Conservation (phyloP, 2,797 vertebrate species). For the Mormyrus hasselquistii region DNA sequence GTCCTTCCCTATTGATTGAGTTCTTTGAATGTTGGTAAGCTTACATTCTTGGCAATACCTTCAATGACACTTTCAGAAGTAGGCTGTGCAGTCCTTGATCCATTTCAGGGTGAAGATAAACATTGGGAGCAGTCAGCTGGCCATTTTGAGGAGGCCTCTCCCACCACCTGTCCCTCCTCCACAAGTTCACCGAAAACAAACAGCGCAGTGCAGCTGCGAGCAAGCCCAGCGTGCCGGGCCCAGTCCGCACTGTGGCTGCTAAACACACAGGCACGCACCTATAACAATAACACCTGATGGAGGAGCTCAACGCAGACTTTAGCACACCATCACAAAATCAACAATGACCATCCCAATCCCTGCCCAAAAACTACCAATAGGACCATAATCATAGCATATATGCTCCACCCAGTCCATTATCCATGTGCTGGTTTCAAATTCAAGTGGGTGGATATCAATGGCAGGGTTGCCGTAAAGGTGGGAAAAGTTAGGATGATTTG, state of each 20-base stretch:
- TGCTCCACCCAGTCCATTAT: constrained; percentile 28
- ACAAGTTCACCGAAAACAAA: not conserved
- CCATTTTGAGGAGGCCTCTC: not conserved
- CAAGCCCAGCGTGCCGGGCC: not conserved
- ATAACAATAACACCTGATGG: not conserved
- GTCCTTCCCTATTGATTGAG: not conserved
- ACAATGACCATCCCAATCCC: not conserved
- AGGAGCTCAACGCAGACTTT: not conserved
- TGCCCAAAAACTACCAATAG: not conserved
- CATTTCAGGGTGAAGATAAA: constrained; percentile 41
- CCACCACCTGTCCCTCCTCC: not conserved
- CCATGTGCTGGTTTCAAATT: not conserved
- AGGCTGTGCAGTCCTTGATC: not conserved
- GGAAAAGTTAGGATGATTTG: not conserved
- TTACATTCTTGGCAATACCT: not conserved
- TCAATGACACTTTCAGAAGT: not conserved
- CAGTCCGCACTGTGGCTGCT: not conserved
- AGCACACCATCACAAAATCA: not conserved
- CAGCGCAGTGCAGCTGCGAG: not conserved
- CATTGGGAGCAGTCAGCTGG: constrained; percentile 15
- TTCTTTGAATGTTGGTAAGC: not conserved
- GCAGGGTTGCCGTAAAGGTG: not conserved
- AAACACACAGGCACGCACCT: not conserved
- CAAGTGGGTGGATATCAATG: not conserved
- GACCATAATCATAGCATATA: not conserved